Evolutionary conservation across 2,113 vertebrate species (phyloP), one percentile per base, ranked within the genome.

Genomic region (Burhinus bistriatus): DNA sequence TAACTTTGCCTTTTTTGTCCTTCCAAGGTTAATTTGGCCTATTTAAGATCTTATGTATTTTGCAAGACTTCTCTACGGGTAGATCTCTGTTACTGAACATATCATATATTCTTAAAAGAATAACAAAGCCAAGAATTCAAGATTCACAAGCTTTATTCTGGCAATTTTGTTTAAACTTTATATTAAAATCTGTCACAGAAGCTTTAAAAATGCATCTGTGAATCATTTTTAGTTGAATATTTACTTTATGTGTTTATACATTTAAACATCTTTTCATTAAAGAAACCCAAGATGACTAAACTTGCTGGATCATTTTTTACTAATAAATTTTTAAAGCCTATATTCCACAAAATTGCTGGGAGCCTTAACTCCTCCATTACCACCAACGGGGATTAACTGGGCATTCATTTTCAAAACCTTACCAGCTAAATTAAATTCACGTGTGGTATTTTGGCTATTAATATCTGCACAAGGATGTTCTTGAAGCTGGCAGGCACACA

Each of bases 211-310:
- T 95, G 68, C 87, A 80, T 69, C 84, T 91, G 71, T 77, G 71
- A 84, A 85, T 91, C 42, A 89, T 66, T 91, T 91, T 85, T 29
- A 17, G n/a, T n/a, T 70, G 58, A 70, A 45, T 94, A 83, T 96
- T 97, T 97, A 62, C 81, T 77, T 87, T 25, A 12, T 16, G 73
- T 83, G 66, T 87, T 92, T 97, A 36, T 54, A 85, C 58, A 78
- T 75, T 88, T 95, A 95, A 95, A 75, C 59, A 91, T 86, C 38
- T 73, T 96, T 94, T 94, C 89, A 86, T 91, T 83, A 77, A 89
- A 80, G 75, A 59, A 94, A 83, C n/a, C n/a, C 42, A 55, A 34
- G 78, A 68, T 34, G 59, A 83, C 66, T 88, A 58, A 93, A 88
- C 40, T 65, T 71, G 55, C 59, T 26, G 68, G 66, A 80, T 77